phyloP scores from a whole-genome alignment of 2,113 vertebrate species.

The Casuarius casuarius region DNA sequence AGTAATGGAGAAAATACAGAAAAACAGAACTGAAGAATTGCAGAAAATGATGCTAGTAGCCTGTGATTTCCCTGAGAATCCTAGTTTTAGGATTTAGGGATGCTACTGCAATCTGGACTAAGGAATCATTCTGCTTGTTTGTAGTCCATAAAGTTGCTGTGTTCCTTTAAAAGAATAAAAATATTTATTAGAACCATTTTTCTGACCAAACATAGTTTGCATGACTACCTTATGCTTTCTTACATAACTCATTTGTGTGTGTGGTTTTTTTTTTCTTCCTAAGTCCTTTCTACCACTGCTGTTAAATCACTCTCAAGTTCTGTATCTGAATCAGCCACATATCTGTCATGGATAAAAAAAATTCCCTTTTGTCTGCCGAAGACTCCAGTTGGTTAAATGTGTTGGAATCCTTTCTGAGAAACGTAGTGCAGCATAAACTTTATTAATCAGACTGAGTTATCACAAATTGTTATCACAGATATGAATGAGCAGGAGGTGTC shows the following conservation, averaged over 20 bases:
- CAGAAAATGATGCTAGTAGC: background rate
- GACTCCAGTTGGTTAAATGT: background rate
- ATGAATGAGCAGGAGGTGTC: background rate
- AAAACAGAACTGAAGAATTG: background rate
- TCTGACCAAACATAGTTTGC: background rate
- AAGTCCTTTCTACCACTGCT: background rate
- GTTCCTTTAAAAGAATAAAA: background rate
- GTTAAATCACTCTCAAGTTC: background rate
- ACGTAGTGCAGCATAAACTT: background rate
- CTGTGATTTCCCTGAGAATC: background rate
- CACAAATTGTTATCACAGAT: slow-evolving; percentile 12
- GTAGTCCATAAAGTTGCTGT: background rate
- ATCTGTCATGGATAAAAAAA: background rate
- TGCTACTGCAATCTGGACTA: background rate
- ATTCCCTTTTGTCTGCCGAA: background rate
- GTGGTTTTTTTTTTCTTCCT: too few relatives aligned
- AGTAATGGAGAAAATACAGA: background rate
- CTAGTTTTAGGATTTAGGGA: background rate
- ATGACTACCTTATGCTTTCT: background rate
- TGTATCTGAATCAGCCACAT: background rate
- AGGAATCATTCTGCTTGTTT: background rate
- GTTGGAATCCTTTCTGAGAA: background rate
- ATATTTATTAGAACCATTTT: background rate
- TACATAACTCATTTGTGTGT: background rate
- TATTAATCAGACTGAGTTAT: background rate